Evolutionary conservation across 2,888 invertebrate genomes (phyloP).

Genomic region (Morpho deidamia): DNA sequence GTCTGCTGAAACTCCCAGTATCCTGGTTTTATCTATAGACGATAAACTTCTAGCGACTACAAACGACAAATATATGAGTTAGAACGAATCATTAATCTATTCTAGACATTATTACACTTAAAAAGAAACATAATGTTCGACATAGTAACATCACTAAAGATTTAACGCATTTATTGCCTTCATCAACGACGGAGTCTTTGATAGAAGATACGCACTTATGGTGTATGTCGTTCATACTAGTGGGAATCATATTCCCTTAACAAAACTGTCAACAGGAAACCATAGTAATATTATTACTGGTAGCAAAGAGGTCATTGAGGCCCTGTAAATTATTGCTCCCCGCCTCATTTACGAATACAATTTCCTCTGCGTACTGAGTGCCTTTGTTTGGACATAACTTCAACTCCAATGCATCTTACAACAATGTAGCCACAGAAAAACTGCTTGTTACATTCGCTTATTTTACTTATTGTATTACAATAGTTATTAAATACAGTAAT

Average conservation of each 20-base stretch:
- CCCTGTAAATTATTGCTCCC: constrained; percentile 47
- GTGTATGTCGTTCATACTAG: not conserved
- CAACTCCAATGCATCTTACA: constrained; percentile 14
- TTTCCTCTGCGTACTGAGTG: constrained; percentile 65
- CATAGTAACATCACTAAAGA: constrained; percentile 10
- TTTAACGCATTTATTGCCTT: constrained; percentile 12
- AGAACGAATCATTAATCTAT: no score
- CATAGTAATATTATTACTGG: constrained; percentile 29
- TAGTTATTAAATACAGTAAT: no score
- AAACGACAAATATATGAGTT: no score
- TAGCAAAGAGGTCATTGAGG: constrained; percentile 32
- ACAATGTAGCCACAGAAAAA: constrained; percentile 12
- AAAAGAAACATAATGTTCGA: constrained; percentile 8
- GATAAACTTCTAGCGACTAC: no score
- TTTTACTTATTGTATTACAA: no score
- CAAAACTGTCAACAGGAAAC: constrained; percentile 23
- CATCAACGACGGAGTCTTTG: not conserved
- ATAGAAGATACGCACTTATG: constrained; percentile 3
- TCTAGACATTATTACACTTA: not conserved
- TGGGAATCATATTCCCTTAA: constrained; percentile 5
- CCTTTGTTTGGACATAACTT: constrained; percentile 40
- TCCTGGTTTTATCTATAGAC: no score
- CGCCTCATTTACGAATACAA: constrained; percentile 65
- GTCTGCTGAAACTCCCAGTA: no score
- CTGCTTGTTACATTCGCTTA: not conserved